Base-by-base conservation (phyloP, 2,113 vertebrate species). In the Rhineura floridana region DNA sequence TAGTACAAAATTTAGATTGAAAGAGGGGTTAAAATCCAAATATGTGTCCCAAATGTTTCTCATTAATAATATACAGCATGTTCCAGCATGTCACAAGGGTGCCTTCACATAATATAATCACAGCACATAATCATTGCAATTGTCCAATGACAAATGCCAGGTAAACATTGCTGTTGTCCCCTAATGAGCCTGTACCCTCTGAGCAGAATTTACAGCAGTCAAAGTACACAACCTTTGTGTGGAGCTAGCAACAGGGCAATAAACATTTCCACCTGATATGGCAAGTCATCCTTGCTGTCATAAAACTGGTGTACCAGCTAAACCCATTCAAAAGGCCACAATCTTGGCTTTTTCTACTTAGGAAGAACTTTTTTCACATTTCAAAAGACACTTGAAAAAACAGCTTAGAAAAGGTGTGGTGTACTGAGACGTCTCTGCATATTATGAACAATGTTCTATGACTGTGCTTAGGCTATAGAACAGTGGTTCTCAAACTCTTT, bases 1-100 rank as follows among this genome's bases (percentile, higher is more conserved):
- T 85, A 42, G 42, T 82, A 65, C 28, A 33, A 65, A 44, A 82
- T 65, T 44, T 33, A 81, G 39, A 44, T 44, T 81, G n/a, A n/a
- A 81, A 44, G 88, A 28, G 78, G 65, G 25, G 55, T 78, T 39
- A 67, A 28, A 75, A 50, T 42, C 1, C 79, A 44, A 90, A 90
- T 88, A 70, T 87, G 44, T 77, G 48, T 73, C 23, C 46, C 39
- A 90, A 78, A 87, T 65, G 2, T 1, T 76, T 59, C 42, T 48
- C 85, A 91, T 82, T 55, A 91, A 89, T 2, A 67, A 83, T 79
- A 83, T 77, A 0, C 70, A 78, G n/a, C n/a, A n/a, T n/a, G n/a
- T n/a, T n/a, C n/a, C n/a, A n/a, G n/a, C n/a, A n/a, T 62, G 50
- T 87, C 90, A 86, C 0, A 9, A 2, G 81, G 83, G 84, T 73